Conservation (phyloP, 2,888 invertebrate species). For the Drosophila falleni region DNA sequence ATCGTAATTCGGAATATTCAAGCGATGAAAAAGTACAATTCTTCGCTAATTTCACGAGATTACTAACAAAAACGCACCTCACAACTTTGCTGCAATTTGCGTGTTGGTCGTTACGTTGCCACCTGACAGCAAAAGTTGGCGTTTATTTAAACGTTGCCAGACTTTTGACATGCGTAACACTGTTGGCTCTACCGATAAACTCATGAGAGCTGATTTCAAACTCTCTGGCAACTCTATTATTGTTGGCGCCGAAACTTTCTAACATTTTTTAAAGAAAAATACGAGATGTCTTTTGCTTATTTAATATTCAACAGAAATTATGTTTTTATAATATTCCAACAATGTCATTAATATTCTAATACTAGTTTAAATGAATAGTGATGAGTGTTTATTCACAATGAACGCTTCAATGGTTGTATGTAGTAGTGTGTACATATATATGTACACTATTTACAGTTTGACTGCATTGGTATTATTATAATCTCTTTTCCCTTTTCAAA, state of each 20-base stretch:
- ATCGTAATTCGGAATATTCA: conserved; percentile 24
- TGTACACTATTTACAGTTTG: conserved; percentile 18
- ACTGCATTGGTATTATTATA: neutral
- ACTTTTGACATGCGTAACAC: too few relatives aligned
- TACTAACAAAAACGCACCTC: conserved; percentile 59
- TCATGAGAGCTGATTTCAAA: conserved; percentile 7
- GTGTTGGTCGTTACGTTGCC: too few relatives aligned
- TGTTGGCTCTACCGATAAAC: conserved; percentile 9
- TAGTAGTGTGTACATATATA: neutral
- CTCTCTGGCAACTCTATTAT: conserved; percentile 29
- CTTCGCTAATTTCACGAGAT: conserved; percentile 47
- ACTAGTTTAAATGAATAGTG: neutral
- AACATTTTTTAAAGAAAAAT: neutral
- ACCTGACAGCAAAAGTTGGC: too few relatives aligned
- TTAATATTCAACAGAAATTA: conserved; percentile 1
- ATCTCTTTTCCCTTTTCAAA: neutral
- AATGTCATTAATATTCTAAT: neutral
- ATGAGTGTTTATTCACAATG: neutral
- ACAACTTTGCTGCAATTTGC: conserved; percentile 33
- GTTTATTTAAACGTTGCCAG: too few relatives aligned
- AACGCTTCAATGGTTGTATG: neutral
- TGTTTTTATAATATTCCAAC: neutral
- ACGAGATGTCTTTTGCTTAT: neutral
- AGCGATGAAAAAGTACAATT: conserved; percentile 30
- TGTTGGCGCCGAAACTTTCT: conserved; percentile 22